Percentiles rank a stretch among this genome's conserved stretches.
These are phyloP conservation scores for Axis porcinus DNA, from an alignment of 2,113 vertebrate species.

Conservation along the genomic window DNA sequence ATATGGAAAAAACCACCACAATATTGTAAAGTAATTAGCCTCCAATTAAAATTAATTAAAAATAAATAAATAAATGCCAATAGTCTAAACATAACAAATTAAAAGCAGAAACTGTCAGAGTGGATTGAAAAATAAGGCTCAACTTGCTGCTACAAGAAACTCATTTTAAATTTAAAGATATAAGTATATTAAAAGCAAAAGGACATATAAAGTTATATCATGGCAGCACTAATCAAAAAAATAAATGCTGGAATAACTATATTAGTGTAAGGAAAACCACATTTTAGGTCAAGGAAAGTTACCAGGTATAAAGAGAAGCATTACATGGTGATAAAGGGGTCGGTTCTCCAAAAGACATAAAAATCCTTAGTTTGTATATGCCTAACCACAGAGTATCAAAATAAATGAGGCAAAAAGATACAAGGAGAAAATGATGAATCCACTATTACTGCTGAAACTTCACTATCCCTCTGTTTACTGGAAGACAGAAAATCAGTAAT, in stretches of 20 bases:
- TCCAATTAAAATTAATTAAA: no score
- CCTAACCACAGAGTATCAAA: neutral
- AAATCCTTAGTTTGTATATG: neutral
- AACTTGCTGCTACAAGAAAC: neutral
- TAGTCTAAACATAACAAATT: neutral
- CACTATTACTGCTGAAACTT: neutral
- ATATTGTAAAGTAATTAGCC: no score
- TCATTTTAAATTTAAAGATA: neutral
- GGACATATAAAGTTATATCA: neutral
- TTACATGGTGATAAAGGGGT: neutral
- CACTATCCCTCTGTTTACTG: neutral
- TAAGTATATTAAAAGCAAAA: neutral
- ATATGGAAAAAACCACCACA: no score
- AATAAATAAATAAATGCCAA: neutral
- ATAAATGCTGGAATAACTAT: neutral
- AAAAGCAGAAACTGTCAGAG: neutral
- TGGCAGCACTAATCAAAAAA: neutral
- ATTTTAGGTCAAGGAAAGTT: neutral
- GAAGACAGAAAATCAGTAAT: neutral
- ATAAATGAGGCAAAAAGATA: neutral
- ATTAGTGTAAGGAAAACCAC: neutral
- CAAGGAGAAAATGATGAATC: neutral
- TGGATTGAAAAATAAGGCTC: neutral
- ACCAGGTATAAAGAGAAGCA: neutral
- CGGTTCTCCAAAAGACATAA: neutral